These are phyloP conservation scores for Ectropis crepuscularia DNA, from an alignment of 2,888 invertebrate genomes.

Conservation along the genomic window DNA sequence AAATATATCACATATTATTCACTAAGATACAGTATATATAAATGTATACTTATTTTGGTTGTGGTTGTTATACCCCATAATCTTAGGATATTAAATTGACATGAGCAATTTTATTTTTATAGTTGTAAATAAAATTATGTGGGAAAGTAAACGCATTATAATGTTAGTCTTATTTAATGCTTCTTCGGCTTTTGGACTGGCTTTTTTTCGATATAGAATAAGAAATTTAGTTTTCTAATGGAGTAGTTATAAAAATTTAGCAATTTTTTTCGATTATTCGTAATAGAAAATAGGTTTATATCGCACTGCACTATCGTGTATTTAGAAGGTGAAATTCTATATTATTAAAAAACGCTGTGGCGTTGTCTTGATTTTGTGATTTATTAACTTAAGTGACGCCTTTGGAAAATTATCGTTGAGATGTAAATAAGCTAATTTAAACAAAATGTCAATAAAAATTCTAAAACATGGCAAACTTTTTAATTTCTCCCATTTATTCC, in stretches of 20 bases:
- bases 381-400: conserved; percentile 66
- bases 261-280: conserved; percentile 41
- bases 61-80: conserved; percentile 42
- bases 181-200: conserved; percentile 77
- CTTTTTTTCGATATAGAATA: conserved; percentile 72
- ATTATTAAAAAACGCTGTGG: conserved; percentile 50
- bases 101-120: conserved; percentile 53
- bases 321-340: conserved; percentile 63
- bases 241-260: conserved; percentile 56
- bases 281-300: conserved; percentile 30
- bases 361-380: conserved; percentile 74
- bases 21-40: conserved; percentile 23
- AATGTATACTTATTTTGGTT: conserved; percentile 41
- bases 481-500: conserved; percentile 27
- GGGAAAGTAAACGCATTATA: conserved; percentile 84
- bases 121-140: conserved; percentile 77
- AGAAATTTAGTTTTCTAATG: conserved; percentile 67
- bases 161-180: conserved; percentile 78
- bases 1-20: conserved; percentile 19
- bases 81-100: conserved; percentile 36
- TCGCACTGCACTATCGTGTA: conserved; percentile 23
- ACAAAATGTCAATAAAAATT: conserved; percentile 71
- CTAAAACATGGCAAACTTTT: conserved; percentile 53
- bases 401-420: conserved; percentile 67
- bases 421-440: conserved; percentile 65